Base-by-base conservation (phyloP, 1,140 invertebrate genomes). In the Trichogramma pretiosum region DNA sequence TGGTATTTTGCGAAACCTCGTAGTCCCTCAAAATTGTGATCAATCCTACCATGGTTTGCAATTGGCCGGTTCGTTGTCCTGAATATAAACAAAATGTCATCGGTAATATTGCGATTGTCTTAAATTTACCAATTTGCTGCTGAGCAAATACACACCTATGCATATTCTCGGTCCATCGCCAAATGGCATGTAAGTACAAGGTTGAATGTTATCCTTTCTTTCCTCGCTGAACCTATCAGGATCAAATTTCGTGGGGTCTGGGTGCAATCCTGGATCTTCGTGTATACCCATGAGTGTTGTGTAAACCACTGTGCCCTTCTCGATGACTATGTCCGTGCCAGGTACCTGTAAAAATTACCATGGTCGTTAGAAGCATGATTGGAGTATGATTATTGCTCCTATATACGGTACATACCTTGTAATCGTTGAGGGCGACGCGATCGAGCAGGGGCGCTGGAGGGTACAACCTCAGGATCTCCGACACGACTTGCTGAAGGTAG, bases 31-130 rank as follows among this genome's bases (percentile, higher is more conserved):
- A 32, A 10, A 77, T 60, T 17, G 64, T 63, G 1, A 64, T 61
- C 11, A 77, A 43, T 17, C 78, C 76, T 23, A 81, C 54, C 60
- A 83, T 82, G 0, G 77, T 68, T 59, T 82, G 77, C 35, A 83
- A 55, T 5, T 77, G 40, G 5, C 80, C 82, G 37, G 84, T 74
- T 23, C 81, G 65, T 60, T 72, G 63, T 22, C 78, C 80, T 68
- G 33, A 19, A 60, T 58, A 53, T 35, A 11, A 11, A 35, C 5
- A 35, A 5, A n/a, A n/a, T 35, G 8, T 0, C 56, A 56, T 44
- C 60, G 53, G 38, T 48, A 62, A 18, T 18, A 17, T 32, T 48
- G 30, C 7, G 56, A 53, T n/a, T 56, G 41, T 11, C 51, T 39
- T 30, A 55, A 59, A 30, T 50, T 56, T 62, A 3, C 56, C 63